Conservation (phyloP, 2,888 invertebrate species). For the Brachyopa scutellaris region DNA sequence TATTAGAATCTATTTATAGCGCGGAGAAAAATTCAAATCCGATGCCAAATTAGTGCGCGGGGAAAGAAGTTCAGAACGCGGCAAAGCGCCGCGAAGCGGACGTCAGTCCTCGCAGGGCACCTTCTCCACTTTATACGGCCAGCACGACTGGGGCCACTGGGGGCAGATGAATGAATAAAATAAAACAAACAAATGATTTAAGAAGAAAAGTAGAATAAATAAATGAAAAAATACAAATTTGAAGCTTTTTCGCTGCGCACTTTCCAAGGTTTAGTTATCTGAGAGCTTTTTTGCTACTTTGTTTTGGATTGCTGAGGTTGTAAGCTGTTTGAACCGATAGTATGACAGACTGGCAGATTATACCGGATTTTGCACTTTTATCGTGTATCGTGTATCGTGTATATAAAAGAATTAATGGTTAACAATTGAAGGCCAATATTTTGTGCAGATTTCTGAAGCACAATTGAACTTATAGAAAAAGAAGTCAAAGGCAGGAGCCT, state of each 20-base stretch:
- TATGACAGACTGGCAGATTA: not conserved
- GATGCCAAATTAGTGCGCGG: conserved; percentile 36
- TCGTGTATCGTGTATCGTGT: too few relatives aligned
- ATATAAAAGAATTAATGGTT: too few relatives aligned
- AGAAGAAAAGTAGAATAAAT: not conserved
- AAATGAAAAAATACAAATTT: conserved; percentile 13
- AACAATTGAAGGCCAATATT: too few relatives aligned
- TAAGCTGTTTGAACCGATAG: conserved; percentile 45
- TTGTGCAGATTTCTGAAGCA: too few relatives aligned
- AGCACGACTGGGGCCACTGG: not conserved
- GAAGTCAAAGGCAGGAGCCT: too few relatives aligned
- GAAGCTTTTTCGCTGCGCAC: conserved; percentile 33
- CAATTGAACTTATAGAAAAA: too few relatives aligned
- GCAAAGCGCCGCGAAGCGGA: conserved; percentile 38
- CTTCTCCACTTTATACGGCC: not conserved
- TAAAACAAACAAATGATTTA: conserved; percentile 14
- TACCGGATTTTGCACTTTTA: too few relatives aligned
- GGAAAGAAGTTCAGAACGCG: conserved; percentile 3
- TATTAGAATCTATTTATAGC: conserved; percentile 50
- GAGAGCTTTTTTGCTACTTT: conserved; percentile 27
- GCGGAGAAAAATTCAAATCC: conserved; percentile 29
- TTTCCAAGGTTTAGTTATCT: conserved; percentile 45
- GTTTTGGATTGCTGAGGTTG: conserved; percentile 1
- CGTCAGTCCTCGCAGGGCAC: conserved; percentile 1
- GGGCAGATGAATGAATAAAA: not conserved